These are phyloP conservation scores for Notoglanidium macrostoma DNA, from an alignment of 2,797 vertebrate genomes.

Conservation along the genomic window DNA sequence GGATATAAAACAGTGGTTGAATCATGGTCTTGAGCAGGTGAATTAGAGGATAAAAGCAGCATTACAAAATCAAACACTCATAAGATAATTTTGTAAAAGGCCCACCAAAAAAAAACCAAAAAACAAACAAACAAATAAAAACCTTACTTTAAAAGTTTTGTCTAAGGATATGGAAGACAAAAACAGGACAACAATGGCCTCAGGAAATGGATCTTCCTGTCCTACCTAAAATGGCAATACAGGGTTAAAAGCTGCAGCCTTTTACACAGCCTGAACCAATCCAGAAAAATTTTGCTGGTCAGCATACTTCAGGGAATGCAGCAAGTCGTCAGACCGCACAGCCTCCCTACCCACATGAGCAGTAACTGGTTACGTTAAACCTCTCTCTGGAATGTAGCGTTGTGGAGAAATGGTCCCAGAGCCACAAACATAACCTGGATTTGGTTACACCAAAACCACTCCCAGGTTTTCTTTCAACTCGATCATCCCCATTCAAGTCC, in stretches of 20 bases:
- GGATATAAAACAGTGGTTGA: not conserved
- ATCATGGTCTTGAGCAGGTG: not conserved
- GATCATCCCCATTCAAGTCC: not conserved
- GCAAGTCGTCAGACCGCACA: slow-evolving; percentile 23
- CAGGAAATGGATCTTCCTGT: slow-evolving; percentile 57
- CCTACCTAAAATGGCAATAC: slow-evolving; percentile 49
- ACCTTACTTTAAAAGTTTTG: not conserved
- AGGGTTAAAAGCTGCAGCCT: slow-evolving; percentile 50
- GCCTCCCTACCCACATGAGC: slow-evolving; percentile 34
- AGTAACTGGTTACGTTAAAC: slow-evolving; percentile 16
- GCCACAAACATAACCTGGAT: slow-evolving; percentile 38
- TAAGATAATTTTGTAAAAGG: not conserved
- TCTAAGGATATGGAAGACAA: slow-evolving; percentile 24
- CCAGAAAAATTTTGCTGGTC: slow-evolving; percentile 51
- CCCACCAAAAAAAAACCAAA: too few relatives aligned
- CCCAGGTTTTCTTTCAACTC: slow-evolving; percentile 4
- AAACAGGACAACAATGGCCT: slow-evolving; percentile 50
- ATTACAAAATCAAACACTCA: slow-evolving; percentile 11
- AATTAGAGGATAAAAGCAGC: not conserved
- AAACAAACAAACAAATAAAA: not conserved
- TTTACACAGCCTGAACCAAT: slow-evolving; percentile 47
- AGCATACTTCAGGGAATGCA: slow-evolving; percentile 56
- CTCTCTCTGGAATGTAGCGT: slow-evolving; percentile 41
- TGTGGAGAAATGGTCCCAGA: slow-evolving; percentile 22
- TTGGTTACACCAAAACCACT: slow-evolving; percentile 37